Conservation (phyloP, 1,140 invertebrate genomes). For the Drosophila micromelanica region DNA sequence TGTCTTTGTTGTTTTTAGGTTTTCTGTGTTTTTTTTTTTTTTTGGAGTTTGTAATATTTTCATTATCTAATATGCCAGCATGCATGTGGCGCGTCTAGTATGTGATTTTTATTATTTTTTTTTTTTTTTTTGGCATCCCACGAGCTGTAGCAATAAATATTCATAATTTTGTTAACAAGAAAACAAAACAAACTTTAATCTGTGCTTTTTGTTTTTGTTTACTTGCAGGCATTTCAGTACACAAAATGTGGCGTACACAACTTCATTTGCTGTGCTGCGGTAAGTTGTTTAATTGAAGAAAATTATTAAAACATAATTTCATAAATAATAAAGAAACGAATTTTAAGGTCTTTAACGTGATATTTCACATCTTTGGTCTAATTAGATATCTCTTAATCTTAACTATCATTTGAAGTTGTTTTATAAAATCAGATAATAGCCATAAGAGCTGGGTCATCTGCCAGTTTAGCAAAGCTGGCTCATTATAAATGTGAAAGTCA, state of each 20-base stretch:
- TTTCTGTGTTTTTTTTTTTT: slow-evolving; percentile 22
- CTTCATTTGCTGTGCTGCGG: slow-evolving; percentile 52
- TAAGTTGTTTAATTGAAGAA: slow-evolving; percentile 40
- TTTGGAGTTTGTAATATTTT: slow-evolving; percentile 56
- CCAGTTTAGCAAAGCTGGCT: background rate
- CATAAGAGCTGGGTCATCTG: background rate
- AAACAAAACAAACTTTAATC: slow-evolving; percentile 27
- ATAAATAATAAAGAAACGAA: background rate
- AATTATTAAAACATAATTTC: background rate
- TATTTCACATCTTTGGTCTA: too few relatives aligned
- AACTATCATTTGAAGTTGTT: background rate
- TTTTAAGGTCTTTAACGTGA: background rate
- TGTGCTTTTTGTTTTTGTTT: slow-evolving; percentile 32
- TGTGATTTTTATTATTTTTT: slow-evolving; percentile 45
- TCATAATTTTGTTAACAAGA: slow-evolving; percentile 69
- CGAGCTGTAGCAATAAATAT: slow-evolving; percentile 74
- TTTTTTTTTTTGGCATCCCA: slow-evolving; percentile 53
- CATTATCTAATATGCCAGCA: slow-evolving; percentile 64
- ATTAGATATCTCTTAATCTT: too few relatives aligned
- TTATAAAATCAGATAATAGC: background rate
- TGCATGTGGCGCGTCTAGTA: slow-evolving; percentile 17
- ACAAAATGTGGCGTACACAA: slow-evolving; percentile 66
- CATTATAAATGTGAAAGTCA: slow-evolving; percentile 8
- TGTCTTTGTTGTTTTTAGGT: slow-evolving; percentile 54
- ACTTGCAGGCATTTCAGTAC: slow-evolving; percentile 60